phyloP scores from a whole-genome alignment of 2,113 vertebrate species.

The Microcebus tavaratra region DNA sequence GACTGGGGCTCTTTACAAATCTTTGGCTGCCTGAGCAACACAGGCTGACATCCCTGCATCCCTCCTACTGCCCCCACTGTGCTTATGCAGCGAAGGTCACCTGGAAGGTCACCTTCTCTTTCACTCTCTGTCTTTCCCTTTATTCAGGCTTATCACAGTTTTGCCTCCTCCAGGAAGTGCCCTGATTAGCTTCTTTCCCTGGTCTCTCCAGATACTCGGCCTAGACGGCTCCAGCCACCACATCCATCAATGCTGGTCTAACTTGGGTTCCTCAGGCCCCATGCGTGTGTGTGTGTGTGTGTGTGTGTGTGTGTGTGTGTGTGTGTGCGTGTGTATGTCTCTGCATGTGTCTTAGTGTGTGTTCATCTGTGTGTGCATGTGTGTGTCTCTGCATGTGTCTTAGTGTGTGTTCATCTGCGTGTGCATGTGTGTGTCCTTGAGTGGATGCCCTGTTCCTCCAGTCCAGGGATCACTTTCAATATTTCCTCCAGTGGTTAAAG shows the following conservation, averaged over 20 bases:
- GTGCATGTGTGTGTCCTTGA: too few species aligned
- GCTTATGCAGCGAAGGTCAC: neutral
- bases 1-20: neutral
- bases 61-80: neutral
- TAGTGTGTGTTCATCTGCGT: too few species aligned
- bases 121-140: neutral
- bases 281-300: neutral
- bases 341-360: neutral
- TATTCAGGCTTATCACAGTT: neutral
- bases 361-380: neutral
- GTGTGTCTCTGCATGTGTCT: too few species aligned
- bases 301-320: too few species aligned
- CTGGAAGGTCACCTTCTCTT: neutral
- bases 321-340: too few species aligned
- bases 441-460: too few species aligned
- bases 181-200: neutral
- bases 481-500: too few species aligned
- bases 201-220: too few species aligned
- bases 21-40: neutral
- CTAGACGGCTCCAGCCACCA: neutral
- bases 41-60: neutral
- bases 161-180: neutral
- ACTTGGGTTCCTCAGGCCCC: neutral
- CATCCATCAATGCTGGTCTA: neutral
- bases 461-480: too few species aligned